A percentile compares a stretch with the other conserved stretches of the same genome.
These are phyloP conservation scores for Crypturellus undulatus DNA, from an alignment of 2,113 vertebrate genomes.

Conservation along the genomic window DNA sequence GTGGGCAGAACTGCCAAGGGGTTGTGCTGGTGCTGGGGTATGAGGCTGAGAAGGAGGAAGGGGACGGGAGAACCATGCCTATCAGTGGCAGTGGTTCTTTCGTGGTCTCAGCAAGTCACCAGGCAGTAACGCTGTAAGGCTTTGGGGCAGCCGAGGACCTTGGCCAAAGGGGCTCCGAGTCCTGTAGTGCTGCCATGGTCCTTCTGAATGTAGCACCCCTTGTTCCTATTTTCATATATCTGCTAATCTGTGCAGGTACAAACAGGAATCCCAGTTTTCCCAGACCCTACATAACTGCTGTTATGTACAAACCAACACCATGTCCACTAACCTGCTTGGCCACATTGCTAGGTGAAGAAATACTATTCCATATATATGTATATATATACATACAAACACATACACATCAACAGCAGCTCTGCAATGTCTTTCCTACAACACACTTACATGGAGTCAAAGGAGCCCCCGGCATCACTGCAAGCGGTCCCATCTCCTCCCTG, in stretches of 20 bases:
- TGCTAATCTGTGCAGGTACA: not conserved
- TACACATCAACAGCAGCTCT: not conserved
- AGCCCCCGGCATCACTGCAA: not conserved
- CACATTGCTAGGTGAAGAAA: not conserved
- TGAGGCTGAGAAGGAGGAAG: no score
- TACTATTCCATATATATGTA: not conserved
- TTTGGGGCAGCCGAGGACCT: not conserved
- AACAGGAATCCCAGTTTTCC: not conserved
- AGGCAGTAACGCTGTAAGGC: no score
- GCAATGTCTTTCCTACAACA: not conserved
- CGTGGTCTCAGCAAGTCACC: no score
- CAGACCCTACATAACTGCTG: fast-evolving
- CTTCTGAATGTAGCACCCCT: not conserved
- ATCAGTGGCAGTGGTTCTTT: no score
- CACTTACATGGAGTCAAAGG: not conserved
- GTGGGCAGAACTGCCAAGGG: no score
- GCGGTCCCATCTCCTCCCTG: fast-evolving
- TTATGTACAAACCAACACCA: not conserved
- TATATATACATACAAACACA: not conserved
- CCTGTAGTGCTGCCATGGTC: not conserved
- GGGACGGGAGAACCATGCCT: no score
- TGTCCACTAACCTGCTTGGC: not conserved
- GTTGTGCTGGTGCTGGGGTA: no score
- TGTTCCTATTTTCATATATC: not conserved
- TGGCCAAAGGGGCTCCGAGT: not conserved